Percentiles rank a stretch among this genome's conserved stretches.
phyloP scores from a whole-genome alignment of 2,888 invertebrate species.

The Plagodis dolabraria region DNA sequence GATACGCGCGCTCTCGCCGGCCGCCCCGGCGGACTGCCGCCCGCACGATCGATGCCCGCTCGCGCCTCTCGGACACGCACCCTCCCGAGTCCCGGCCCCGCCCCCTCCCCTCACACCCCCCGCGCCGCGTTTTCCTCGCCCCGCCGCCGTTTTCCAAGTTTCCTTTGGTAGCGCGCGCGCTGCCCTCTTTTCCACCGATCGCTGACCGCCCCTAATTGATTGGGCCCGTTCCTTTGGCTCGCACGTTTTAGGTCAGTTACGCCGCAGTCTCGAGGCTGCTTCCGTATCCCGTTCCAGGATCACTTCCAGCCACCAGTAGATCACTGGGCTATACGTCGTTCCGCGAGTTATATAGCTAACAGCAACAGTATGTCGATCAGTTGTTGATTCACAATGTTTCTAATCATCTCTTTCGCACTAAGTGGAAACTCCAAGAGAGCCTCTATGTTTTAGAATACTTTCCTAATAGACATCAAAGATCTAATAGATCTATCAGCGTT shows the following conservation, averaged over 20 bases:
- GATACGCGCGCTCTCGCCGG: constrained; percentile 83
- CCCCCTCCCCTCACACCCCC: constrained; percentile 54
- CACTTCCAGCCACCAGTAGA: not conserved
- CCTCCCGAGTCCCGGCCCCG: constrained; percentile 71
- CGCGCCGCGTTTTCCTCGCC: constrained; percentile 44
- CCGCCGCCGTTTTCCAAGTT: constrained; percentile 79
- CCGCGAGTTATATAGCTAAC: no score
- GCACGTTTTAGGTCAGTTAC: constrained; percentile 80
- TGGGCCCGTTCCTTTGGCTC: constrained; percentile 78
- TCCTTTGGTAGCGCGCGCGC: constrained; percentile 85
- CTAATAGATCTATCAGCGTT: no score
- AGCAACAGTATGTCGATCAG: no score
- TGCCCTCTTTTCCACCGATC: constrained; percentile 82
- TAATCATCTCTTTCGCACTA: no score
- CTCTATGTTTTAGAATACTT: no score
- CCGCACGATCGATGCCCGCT: constrained; percentile 71
- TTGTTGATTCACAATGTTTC: no score
- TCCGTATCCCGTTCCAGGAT: constrained; percentile 8
- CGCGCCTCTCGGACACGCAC: constrained; percentile 70
- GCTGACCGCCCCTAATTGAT: constrained; percentile 84
- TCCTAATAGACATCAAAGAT: no score
- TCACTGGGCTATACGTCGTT: no score
- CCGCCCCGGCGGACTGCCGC: constrained; percentile 82
- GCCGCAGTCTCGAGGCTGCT: constrained; percentile 31
- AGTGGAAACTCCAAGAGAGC: no score